phyloP scores from a whole-genome alignment of 2,797 vertebrate species.

The Eremophila alpestris region DNA sequence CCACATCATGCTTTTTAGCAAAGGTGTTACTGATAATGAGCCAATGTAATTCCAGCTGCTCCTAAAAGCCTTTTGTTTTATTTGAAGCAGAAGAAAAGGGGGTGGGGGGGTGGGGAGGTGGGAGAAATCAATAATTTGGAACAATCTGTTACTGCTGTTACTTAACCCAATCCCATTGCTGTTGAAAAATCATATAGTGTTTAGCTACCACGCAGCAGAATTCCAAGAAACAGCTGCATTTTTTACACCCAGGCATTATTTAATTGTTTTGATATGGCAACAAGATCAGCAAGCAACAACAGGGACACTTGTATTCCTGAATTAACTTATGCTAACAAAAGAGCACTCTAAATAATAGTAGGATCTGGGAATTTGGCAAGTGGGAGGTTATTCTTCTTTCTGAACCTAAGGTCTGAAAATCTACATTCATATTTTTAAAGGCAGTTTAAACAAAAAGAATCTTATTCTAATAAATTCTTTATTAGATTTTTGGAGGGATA shows the following conservation, averaged over 20 bases:
- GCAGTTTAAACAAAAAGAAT: neutral
- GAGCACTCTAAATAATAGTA: neutral
- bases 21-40: neutral
- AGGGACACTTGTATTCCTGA: neutral
- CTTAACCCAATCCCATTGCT: neutral
- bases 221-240: neutral
- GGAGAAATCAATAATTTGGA: neutral
- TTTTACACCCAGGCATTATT: neutral
- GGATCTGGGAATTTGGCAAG: neutral
- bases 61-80: neutral
- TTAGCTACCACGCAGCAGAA: neutral
- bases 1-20: neutral
- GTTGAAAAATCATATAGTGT: neutral
- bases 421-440: neutral
- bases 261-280: neutral
- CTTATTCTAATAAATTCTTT: neutral
- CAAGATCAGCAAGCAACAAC: neutral
- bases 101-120: accelerated
- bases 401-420: neutral
- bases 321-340: neutral
- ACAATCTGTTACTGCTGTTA: neutral
- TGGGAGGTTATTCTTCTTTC: neutral
- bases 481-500: neutral
- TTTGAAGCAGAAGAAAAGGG: neutral
- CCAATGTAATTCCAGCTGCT: neutral